Conservation (phyloP, 2,113 vertebrate genomes). For the Scartelaos histophorus region DNA sequence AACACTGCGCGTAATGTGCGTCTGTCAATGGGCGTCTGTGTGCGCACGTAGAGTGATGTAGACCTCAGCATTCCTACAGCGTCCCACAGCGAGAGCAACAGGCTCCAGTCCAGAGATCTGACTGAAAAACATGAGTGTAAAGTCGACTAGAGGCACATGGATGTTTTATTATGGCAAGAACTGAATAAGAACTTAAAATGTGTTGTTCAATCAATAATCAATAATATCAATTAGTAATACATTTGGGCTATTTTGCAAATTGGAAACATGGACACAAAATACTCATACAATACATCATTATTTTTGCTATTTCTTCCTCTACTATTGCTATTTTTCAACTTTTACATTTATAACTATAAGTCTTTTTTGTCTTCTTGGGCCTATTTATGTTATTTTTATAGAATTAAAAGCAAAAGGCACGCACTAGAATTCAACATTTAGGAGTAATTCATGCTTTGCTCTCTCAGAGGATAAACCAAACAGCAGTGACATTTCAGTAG, state of each 20-base stretch:
- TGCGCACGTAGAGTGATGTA: conserved; percentile 39
- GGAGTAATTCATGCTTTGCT: background rate
- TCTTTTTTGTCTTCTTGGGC: no score
- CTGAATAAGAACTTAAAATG: background rate
- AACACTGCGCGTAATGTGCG: conserved; percentile 66
- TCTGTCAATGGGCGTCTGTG: conserved; percentile 69
- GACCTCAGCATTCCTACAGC: conserved; percentile 32
- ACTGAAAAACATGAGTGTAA: background rate
- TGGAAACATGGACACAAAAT: no score
- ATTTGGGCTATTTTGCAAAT: no score
- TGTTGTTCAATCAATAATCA: background rate
- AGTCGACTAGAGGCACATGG: background rate
- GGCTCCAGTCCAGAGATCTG: background rate
- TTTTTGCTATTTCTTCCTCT: no score
- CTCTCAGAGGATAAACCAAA: background rate
- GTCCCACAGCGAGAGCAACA: background rate
- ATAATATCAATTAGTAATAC: no score
- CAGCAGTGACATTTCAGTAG: background rate
- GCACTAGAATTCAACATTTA: no score
- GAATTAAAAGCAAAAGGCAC: background rate
- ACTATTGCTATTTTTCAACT: no score
- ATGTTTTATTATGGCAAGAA: background rate
- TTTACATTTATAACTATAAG: no score
- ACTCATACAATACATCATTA: no score
- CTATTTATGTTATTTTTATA: background rate